Base-by-base conservation (phyloP, 2,888 invertebrate species). In the Tetrapedia diversipes region DNA sequence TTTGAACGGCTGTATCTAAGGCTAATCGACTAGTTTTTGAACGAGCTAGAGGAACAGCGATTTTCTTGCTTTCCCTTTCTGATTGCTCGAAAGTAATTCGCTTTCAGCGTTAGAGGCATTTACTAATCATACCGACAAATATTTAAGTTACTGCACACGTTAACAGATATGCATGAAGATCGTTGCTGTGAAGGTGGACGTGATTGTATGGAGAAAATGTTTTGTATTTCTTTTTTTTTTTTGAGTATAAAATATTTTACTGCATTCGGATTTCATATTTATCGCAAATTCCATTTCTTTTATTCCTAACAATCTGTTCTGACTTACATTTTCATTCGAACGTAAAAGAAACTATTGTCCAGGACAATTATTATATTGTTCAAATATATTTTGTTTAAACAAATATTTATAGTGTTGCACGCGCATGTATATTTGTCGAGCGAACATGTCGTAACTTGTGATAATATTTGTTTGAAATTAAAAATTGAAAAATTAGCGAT, bases 61-160 rank as follows among this genome's bases (percentile, higher is more conserved):
- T 71, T 70, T 64, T 57, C 59, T 57, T 60, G 59, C 72, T 75
- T 75, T 75, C 72, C 72, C 73, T 75, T 72, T 72, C 65, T 64
- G 65, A 47, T 72, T 22, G 27, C 29, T 70, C 49, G 63, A 61
- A 65, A 75, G 53, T 45, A 41, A 60, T 65, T 65, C 65, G 22
- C 73, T 72, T 72, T 60, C 75, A 19, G 51, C 37, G 49, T 34
- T 10, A 27, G 14, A 11, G 45, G 22, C 37, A 8, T 19, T 41
- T 39, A n/a, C 41, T 64, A 73, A 69, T 60, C 60, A 10, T 27
- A 27, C 27, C n/a, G 19, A 54, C 11, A 59, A 24, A 32, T 16
- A 34, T 57, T 43, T n/a, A n/a, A 39, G 41, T 57, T 32, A 37
- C 27, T 14, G 7, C 7, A 32, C 7, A 39, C 7, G 22, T 11